A percentile compares a stretch with the other conserved stretches of the same genome.
These are phyloP conservation scores for Chascanopsetta lugubris DNA, from an alignment of 2,113 vertebrate genomes.

Conservation along the genomic window DNA sequence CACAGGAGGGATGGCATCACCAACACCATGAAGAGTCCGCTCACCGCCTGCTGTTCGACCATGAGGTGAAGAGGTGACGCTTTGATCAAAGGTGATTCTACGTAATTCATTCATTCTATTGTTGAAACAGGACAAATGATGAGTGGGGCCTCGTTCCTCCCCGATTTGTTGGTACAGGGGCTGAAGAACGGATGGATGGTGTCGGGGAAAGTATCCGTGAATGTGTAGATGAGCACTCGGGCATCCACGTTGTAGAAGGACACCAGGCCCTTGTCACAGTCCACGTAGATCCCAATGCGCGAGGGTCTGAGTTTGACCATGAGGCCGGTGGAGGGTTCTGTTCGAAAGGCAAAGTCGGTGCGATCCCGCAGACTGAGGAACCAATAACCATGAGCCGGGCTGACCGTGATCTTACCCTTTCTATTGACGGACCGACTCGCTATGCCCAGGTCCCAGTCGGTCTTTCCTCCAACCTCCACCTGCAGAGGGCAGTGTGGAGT, in stretches of 20 bases:
- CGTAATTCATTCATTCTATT: conserved; percentile 36
- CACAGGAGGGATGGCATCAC: neutral
- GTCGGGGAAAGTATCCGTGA: conserved; percentile 72
- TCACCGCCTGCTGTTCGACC: neutral
- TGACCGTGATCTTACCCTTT: conserved; percentile 78
- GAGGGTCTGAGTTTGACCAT: conserved; percentile 47
- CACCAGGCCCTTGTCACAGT: conserved; percentile 72
- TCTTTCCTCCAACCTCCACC: conserved; percentile 79
- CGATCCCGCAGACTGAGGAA: conserved; percentile 78
- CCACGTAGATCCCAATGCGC: conserved; percentile 67
- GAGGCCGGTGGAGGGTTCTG: conserved; percentile 61
- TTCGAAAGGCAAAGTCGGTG: conserved; percentile 65
- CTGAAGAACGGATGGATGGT: conserved; percentile 83
- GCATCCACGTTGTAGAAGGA: conserved; percentile 76
- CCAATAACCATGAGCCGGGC: conserved; percentile 80
- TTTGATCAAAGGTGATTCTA: neutral
- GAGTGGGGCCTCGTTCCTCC: conserved; percentile 68
- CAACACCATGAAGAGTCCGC: no score
- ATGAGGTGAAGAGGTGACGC: neutral
- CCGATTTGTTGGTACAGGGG: conserved; percentile 78
- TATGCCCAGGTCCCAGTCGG: conserved; percentile 81
- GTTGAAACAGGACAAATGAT: conserved; percentile 62
- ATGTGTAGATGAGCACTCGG: conserved; percentile 67
- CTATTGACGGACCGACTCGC: conserved; percentile 67
- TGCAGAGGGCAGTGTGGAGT: conserved; percentile 9